phyloP scores from a whole-genome alignment of 2,797 vertebrate species.

The Sylvilagus floridanus region DNA sequence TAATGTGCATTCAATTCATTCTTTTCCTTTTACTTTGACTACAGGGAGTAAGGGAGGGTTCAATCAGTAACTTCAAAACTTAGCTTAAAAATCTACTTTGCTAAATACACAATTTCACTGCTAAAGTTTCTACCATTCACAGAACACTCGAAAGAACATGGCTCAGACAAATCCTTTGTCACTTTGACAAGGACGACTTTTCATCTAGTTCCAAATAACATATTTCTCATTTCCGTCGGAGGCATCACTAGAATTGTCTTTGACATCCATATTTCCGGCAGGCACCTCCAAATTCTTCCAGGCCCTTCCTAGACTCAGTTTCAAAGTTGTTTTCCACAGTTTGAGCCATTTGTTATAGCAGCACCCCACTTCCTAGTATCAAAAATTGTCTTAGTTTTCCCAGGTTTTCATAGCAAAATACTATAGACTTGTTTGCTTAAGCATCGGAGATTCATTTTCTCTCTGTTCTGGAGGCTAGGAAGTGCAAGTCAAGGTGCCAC shows the following conservation, averaged over 20 bases:
- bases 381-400: not conserved
- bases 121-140: not conserved
- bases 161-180: not conserved
- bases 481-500: not conserved
- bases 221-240: not conserved
- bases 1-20: not conserved
- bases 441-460: not conserved
- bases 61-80: not conserved
- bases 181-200: not conserved
- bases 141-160: not conserved
- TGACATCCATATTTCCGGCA: not conserved
- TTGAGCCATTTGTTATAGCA: not conserved
- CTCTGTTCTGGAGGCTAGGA: not conserved
- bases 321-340: not conserved
- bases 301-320: not conserved
- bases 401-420: not conserved
- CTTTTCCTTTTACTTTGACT: not conserved
- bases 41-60: not conserved
- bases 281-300: not conserved
- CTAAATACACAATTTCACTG: not conserved
- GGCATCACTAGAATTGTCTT: not conserved
- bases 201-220: not conserved
- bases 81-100: not conserved
- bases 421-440: not conserved
- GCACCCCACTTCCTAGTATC: not conserved